phyloP scores from a whole-genome alignment of 2,797 vertebrate species.

The Rhodeus uyekii region DNA sequence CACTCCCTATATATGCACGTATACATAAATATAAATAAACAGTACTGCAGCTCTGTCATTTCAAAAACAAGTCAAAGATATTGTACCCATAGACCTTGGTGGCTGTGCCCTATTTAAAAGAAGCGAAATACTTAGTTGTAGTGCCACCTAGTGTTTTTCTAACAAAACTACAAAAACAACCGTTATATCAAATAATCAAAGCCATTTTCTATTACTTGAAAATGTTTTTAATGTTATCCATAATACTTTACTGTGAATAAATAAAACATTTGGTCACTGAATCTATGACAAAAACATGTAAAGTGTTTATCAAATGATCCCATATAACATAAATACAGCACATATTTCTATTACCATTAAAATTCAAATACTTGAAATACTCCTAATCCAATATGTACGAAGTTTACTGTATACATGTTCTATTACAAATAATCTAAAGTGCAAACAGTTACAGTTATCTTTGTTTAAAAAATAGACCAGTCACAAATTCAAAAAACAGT shows the following conservation, averaged over 20 bases:
- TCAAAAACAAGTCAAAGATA: neutral
- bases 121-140: neutral
- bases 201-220: constrained; percentile 51
- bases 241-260: constrained; percentile 71
- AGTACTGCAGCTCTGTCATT: neutral
- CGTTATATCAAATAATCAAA: neutral
- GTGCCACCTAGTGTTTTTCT: constrained; percentile 37
- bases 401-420: constrained; percentile 60
- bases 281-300: constrained; percentile 59
- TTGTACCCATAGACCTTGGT: neutral
- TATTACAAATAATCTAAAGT: constrained; percentile 76
- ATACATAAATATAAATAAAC: too few species aligned
- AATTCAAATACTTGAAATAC: constrained; percentile 64
- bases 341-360: constrained; percentile 64
- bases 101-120: neutral
- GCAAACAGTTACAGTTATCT: constrained; percentile 65
- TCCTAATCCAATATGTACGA: constrained; percentile 67
- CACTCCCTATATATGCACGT: too few species aligned
- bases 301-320: constrained; percentile 57
- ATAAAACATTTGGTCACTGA: constrained; percentile 72
- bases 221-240: constrained; percentile 67
- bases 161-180: constrained; percentile 8
- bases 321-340: constrained; percentile 74
- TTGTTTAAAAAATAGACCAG: constrained; percentile 54
- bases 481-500: constrained; percentile 54